These are phyloP conservation scores for Ascaphus truei DNA, from an alignment of 2,113 vertebrate species.

Conservation along the genomic window DNA sequence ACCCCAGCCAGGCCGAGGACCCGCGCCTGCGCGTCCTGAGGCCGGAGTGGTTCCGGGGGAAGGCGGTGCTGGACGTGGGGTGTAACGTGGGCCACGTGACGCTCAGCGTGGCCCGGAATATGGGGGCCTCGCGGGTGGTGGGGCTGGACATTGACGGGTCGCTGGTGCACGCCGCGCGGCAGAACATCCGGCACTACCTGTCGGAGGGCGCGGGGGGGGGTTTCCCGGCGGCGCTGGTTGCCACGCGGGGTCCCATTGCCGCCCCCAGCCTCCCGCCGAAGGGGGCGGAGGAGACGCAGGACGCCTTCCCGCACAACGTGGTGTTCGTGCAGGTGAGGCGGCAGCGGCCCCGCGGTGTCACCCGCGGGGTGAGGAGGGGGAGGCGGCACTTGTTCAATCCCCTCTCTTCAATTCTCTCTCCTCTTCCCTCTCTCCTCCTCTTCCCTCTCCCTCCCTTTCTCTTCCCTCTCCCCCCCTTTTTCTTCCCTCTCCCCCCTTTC, in stretches of 20 bases:
- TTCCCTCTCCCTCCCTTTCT: background rate
- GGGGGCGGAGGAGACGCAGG: slow-evolving; percentile 6
- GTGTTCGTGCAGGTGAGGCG: slow-evolving; percentile 80
- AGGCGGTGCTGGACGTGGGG: slow-evolving; percentile 77
- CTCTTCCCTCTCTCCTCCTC: background rate
- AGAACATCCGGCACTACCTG: slow-evolving; percentile 82
- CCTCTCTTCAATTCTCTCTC: background rate
- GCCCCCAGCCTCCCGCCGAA: slow-evolving; percentile 63
- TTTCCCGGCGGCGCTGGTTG: slow-evolving; percentile 70
- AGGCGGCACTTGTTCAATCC: too few species aligned
- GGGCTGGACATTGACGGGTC: slow-evolving; percentile 77
- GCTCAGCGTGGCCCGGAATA: slow-evolving; percentile 67
- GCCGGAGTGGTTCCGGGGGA: slow-evolving; percentile 79
- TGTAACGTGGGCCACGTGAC: slow-evolving; percentile 83
- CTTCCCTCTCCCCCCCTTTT: background rate
- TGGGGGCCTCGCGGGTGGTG: slow-evolving; percentile 71
- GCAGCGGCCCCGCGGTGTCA: accelerated
- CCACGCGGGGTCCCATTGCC: slow-evolving; percentile 73
- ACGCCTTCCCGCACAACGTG: slow-evolving; percentile 76
- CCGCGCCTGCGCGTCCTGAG: slow-evolving; percentile 64
- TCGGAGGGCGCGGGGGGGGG: slow-evolving; percentile 61
- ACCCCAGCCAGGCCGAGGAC: slow-evolving; percentile 62
- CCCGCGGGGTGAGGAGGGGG: too few species aligned
- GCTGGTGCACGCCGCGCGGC: slow-evolving; percentile 72
- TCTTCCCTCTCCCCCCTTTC: background rate